Base-by-base conservation (phyloP, 1,140 invertebrate genomes). In the Drosophila ambigua region DNA sequence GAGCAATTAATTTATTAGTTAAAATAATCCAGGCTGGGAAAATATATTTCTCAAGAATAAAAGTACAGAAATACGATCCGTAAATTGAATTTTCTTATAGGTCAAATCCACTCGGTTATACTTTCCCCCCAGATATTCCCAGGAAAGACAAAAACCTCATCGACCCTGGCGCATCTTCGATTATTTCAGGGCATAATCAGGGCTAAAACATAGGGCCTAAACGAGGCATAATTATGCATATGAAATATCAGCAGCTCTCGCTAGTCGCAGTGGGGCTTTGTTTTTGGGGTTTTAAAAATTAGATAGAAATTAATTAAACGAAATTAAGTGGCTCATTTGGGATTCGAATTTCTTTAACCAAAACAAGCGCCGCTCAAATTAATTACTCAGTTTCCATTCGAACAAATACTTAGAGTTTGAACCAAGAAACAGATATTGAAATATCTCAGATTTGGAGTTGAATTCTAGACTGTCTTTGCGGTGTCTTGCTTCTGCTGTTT, bases 271-370 rank as follows among this genome's bases (percentile, higher is more conserved):
- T 53, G 53, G 43, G 58, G 43, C 63, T 63, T 63, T 45, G 43
- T 39, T 39, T 49, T 43, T 31, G 49, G 15, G 57, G 59, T 35
- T 8, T 67, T 46, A 59, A 59, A 80, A 84, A 85, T 80, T 80
- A 60, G 80, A 80, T 69, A 74, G 65, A 82, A 82, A 85, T 85
- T 87, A 87, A 85, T 85, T 85, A 75, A 68, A 78, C 59, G 60
- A 76, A 85, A 87, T 82, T 82, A 72, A 87, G 69, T 66, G 45
- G 53, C 64, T 85, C 71, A 77, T 85, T 84, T 72, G 48, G 51
- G 35, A 59, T 66, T 80, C 57, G 59, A 87, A 69, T 74, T 85
- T 81, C 62, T 71, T 68, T 57, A 39, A 69, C n/a, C 5, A 28
- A 39, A 59, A 72, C 80, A 68, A 71, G 59, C 72, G 82, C 62